Evolutionary conservation across 1,140 invertebrate species (phyloP).

Genomic region (Plutomurus gul): DNA sequence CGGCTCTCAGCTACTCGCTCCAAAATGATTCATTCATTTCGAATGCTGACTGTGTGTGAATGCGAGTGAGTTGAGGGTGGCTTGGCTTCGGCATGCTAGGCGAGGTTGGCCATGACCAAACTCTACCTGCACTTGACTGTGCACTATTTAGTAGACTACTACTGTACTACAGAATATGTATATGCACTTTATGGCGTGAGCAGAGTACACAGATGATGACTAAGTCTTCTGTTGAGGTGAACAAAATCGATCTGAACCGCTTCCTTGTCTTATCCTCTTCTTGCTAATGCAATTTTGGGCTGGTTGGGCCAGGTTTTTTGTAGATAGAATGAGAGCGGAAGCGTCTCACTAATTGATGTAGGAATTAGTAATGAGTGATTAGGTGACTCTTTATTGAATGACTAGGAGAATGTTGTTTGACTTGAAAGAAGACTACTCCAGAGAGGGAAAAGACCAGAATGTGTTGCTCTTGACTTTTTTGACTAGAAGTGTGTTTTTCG

Average conservation of each 20-base stretch:
- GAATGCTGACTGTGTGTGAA: neutral
- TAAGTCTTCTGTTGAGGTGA: neutral
- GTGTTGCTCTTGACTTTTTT: neutral
- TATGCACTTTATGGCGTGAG: neutral
- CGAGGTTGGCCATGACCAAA: conserved; percentile 13
- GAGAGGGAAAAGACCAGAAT: too few relatives aligned
- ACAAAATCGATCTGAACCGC: neutral
- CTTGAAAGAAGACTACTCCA: neutral
- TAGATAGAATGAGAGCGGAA: too few relatives aligned
- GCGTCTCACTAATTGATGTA: neutral
- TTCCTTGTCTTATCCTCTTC: neutral
- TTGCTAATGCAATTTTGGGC: neutral
- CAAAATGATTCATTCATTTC: conserved; percentile 17
- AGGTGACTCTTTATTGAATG: neutral
- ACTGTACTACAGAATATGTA: neutral
- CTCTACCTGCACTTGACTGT: conserved; percentile 26
- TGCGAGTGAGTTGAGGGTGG: neutral
- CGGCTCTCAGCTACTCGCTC: neutral
- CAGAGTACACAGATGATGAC: neutral
- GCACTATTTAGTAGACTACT: neutral
- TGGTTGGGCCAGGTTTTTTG: too few relatives aligned
- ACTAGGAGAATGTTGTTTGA: neutral
- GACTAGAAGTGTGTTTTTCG: neutral
- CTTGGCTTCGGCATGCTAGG: too few relatives aligned
- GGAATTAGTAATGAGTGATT: neutral